These are phyloP conservation scores for Anguilla japonica DNA, from an alignment of 2,113 vertebrate species.

Conservation along the genomic window DNA sequence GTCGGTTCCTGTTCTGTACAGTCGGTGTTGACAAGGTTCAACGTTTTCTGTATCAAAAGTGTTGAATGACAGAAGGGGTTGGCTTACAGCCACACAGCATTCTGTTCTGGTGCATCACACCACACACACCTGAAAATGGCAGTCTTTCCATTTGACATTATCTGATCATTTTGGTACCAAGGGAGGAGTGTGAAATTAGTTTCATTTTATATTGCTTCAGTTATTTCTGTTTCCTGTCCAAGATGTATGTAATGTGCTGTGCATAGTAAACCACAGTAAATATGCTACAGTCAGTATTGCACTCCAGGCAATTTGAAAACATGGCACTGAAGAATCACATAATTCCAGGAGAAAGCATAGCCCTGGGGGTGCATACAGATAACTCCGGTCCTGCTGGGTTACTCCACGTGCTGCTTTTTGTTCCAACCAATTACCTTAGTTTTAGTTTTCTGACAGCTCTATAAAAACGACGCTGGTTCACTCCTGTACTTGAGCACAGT, in stretches of 20 bases:
- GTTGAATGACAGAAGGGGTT: neutral
- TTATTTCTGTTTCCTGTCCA: too few relatives aligned
- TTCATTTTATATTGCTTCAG: too few relatives aligned
- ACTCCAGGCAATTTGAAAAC: neutral
- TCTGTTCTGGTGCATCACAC: neutral
- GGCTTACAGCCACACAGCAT: neutral
- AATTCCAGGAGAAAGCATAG: neutral
- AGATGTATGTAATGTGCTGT: too few relatives aligned
- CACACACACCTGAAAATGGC: neutral
- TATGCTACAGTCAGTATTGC: neutral
- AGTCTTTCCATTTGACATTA: neutral
- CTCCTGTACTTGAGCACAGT: too few relatives aligned
- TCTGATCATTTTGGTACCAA: neutral
- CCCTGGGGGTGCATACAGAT: too few relatives aligned
- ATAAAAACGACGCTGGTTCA: too few relatives aligned
- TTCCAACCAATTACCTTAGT: too few relatives aligned
- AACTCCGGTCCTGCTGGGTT: too few relatives aligned
- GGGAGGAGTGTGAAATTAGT: neutral
- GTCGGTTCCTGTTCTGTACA: neutral
- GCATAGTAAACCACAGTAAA: neutral
- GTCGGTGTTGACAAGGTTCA: neutral
- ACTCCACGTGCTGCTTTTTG: too few relatives aligned
- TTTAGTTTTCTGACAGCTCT: too few relatives aligned
- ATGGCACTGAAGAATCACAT: neutral
- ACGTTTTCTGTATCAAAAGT: neutral